A percentile compares a stretch with the other conserved stretches of the same genome.
Conservation (phyloP, 2,888 invertebrate genomes). For the Caradrina clavipalpis region DNA sequence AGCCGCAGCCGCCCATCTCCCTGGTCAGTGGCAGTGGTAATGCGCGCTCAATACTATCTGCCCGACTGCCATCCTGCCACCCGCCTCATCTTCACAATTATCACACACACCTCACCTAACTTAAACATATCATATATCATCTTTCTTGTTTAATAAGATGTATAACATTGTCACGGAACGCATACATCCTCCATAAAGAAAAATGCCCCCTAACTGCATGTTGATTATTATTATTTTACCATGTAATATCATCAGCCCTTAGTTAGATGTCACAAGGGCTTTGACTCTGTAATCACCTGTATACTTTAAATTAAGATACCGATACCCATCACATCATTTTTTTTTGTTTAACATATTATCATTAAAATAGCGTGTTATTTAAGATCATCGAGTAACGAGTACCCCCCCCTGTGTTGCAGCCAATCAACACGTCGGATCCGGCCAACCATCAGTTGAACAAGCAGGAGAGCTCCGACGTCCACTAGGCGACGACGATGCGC, state of each 20-base stretch:
- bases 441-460: slow-evolving; percentile 95
- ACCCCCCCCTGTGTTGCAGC: slow-evolving; percentile 88
- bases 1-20: slow-evolving; percentile 80
- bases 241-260: not conserved
- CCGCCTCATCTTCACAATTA: not conserved
- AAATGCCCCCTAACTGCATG: too few relatives aligned
- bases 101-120: too few relatives aligned
- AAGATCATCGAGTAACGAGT: slow-evolving; percentile 23
- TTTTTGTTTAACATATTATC: not conserved
- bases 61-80: not conserved
- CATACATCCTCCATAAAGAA: too few relatives aligned
- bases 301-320: not conserved
- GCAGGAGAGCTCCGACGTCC: slow-evolving; percentile 96
- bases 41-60: slow-evolving; percentile 25
- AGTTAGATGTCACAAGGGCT: too few relatives aligned
- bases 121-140: too few relatives aligned
- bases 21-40: slow-evolving; percentile 68
- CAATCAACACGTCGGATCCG: slow-evolving; percentile 95
- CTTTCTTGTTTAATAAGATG: too few relatives aligned
- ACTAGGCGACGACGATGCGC: slow-evolving; percentile 88
- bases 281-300: not conserved
- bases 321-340: not conserved
- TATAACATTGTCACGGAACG: too few relatives aligned
- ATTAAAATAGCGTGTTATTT: slow-evolving; percentile 2
- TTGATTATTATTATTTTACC: not conserved